Base-by-base conservation (phyloP, 2,888 invertebrate species). In the Agrotis ipsilon region DNA sequence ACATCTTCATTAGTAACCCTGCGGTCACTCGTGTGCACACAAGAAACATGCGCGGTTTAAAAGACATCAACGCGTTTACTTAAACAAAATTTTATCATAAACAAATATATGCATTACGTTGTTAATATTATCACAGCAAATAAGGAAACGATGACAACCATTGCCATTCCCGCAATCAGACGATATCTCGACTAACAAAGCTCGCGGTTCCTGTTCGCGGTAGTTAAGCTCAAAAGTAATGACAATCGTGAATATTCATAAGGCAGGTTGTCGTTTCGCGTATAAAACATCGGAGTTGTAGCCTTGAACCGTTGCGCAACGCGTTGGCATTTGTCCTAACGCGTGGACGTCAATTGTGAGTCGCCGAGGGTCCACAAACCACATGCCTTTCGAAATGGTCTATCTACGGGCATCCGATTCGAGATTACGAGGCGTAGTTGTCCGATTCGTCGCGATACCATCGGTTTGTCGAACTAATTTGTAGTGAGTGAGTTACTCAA, bases 221-320 rank as follows among this genome's bases (percentile, higher is more conserved):
- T 52, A 67, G 57, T 80, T 74, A 66, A 75, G 72, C 55, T 71
- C 76, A 76, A 88, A 82, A 75, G 81, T 87, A 85, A 88, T 85
- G 82, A 86, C 78, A 85, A 76, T 84, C 84, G 77, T 87, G 83
- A 87, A 86, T 90, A 86, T 89, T 87, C 85, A 86, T 88, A 80
- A 87, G 83, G 68, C 83, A 75, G 69, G 86, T 86, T 88, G 88
- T 88, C 87, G 87, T 83, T 87, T 89, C 81, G 79, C 80, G 82
- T 72, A 77, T 84, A 84, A 86, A 85, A 82, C 84, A 86, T 82
- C 79, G 67, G 68, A 75, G 80, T 88, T 85, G 87, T 90, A 91
- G 87, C 95, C 94, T 95, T 95, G 95, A 95, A 93, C 94, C 88
- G 84, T 94, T 93, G 91, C 92, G 92, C 89, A 93, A 93, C 84